These are phyloP conservation scores for Parotia lawesii DNA, from an alignment of 2,113 vertebrate genomes.

Conservation along the genomic window DNA sequence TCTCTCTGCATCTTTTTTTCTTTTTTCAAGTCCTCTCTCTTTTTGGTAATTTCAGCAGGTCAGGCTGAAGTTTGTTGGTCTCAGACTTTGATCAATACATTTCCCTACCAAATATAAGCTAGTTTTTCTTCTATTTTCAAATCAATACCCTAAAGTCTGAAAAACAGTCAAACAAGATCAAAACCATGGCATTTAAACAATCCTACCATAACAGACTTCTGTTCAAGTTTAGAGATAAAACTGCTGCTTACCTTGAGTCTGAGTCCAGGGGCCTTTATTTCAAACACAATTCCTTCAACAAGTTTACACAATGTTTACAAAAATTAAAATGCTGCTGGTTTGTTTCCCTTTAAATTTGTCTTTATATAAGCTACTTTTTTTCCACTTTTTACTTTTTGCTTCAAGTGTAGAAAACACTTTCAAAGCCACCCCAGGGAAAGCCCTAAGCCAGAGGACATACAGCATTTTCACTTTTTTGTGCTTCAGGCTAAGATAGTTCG, in stretches of 20 bases:
- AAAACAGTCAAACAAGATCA: neutral
- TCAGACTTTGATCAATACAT: neutral
- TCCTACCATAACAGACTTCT: neutral
- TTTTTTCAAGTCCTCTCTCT: neutral
- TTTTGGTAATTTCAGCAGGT: neutral
- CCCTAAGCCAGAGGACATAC: constrained; percentile 11
- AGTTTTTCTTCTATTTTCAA: neutral
- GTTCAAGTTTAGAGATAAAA: neutral
- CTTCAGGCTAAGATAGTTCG: constrained; percentile 51
- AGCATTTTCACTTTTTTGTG: constrained; percentile 40
- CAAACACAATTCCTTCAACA: neutral
- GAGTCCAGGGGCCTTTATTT: neutral
- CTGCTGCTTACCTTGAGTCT: neutral
- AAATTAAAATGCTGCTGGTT: neutral
- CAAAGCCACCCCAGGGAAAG: constrained; percentile 1
- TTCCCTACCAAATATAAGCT: neutral
- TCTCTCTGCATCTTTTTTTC: neutral
- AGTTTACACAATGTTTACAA: neutral
- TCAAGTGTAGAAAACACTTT: constrained; percentile 11
- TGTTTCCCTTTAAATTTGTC: neutral
- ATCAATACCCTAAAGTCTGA: neutral
- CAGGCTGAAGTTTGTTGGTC: neutral
- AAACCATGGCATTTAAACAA: neutral
- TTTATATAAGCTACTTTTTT: neutral
- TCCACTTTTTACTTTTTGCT: neutral